A percentile compares a stretch with the other conserved stretches of the same genome.
Conservation (phyloP, 2,888 invertebrate species). For the Phalangium opilio region DNA sequence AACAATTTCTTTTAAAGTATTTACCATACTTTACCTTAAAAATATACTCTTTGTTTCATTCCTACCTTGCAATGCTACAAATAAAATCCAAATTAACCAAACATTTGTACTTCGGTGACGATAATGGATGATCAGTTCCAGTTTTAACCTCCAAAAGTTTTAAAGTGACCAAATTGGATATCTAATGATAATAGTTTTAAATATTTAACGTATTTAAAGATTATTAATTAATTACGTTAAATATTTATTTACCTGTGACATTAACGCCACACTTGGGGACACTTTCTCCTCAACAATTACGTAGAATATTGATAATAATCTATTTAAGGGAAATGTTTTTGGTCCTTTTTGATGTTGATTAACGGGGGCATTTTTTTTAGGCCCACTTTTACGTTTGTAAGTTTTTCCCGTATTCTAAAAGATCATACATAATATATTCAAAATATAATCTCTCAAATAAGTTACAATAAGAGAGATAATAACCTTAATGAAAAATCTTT, state of each 20-base stretch:
- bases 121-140: conserved; percentile 52
- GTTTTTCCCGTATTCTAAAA: neutral
- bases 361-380: conserved; percentile 27
- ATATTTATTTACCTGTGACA: conserved; percentile 45
- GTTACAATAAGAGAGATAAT: neutral
- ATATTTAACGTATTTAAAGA: conserved; percentile 5
- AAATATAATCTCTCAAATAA: conserved; percentile 7
- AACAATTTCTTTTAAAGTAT: too few species aligned
- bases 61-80: too few species aligned
- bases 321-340: conserved; percentile 60
- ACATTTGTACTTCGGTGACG: conserved; percentile 71
- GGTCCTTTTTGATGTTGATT: conserved; percentile 58
- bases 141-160: conserved; percentile 50
- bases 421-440: neutral
- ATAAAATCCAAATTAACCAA: conserved; percentile 68
- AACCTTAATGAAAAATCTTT: conserved; percentile 62
- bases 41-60: too few species aligned
- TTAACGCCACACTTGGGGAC: conserved; percentile 66
- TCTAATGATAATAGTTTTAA: conserved; percentile 29
- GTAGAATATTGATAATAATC: conserved; percentile 73
- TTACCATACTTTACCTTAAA: too few species aligned
- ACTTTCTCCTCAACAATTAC: conserved; percentile 70
- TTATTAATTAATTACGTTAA: neutral
- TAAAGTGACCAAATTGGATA: conserved; percentile 69
- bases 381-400: conserved; percentile 1